Evolutionary conservation across 2,113 vertebrate genomes (phyloP).

Genomic region (Leiothrix lutea): DNA sequence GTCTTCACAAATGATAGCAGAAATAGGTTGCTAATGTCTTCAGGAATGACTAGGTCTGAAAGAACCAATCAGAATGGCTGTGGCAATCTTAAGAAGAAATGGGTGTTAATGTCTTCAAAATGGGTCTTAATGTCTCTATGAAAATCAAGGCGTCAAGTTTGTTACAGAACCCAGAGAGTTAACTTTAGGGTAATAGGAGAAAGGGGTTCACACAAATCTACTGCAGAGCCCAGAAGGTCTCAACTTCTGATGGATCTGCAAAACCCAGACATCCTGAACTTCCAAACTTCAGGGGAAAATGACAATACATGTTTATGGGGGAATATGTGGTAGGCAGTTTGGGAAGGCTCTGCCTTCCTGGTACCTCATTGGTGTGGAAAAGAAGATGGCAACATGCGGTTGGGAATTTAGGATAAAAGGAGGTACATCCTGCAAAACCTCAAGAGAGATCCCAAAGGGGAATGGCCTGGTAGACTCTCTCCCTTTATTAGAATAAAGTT

Average conservation of each 20-base stretch:
- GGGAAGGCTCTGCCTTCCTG: background rate
- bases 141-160: background rate
- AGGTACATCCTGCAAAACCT: background rate
- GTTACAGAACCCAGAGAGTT: background rate
- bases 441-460: background rate
- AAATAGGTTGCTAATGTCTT: background rate
- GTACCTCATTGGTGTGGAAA: background rate
- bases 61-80: background rate
- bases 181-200: background rate
- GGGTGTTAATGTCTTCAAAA: background rate
- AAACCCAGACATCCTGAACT: background rate
- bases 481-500: background rate
- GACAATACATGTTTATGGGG: no score
- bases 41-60: background rate
- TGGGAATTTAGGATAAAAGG: background rate
- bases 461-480: background rate
- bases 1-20: background rate
- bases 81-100: background rate
- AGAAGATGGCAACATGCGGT: background rate
- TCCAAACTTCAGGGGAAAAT: background rate
- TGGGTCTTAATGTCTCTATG: background rate
- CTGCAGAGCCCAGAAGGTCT: background rate
- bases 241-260: background rate
- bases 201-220: background rate
- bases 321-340: accelerated